Evolutionary conservation across 2,797 vertebrate species (phyloP), one percentile per base, ranked within the genome.

Genomic region (Melanotaenia pygmaea): DNA sequence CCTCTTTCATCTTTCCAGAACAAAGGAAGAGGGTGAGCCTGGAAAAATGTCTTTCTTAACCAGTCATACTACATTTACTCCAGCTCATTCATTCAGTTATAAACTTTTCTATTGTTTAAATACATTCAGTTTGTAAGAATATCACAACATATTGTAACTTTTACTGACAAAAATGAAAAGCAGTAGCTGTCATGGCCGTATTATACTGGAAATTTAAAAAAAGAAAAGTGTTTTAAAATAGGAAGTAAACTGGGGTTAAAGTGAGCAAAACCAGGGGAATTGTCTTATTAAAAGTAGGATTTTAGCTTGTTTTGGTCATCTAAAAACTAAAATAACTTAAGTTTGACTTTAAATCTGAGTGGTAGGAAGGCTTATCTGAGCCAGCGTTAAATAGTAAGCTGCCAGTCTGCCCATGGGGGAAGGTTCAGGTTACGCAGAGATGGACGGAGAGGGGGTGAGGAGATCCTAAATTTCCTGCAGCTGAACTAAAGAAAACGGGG

Each of bases 401-500:
- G 37, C 37, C 13, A 5, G 12, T 40, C 12, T 16, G 40, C 40
- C 40, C 10, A 51, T n/a, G 12, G 28, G 70, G 68, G 80, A 0
- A 16, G 56, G 85, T 75, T 91, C 88, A 81, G 76, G 84, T 91
- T 93, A 87, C 89, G 77, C 78, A 85, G 77, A 84, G 83, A 73
- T 80, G 73, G 77, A 54, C 10, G 18, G 14, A 13, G 45, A 34
- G 74, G 35, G 79, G 69, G 73, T 30, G 65, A 70, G 20, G 68
- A 82, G 64, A 82, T 79, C 65, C 50, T 32, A 47, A 53, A 70
- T 73, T 72, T 89, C 80, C 80, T 86, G 70, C 64, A 64, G 83
- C 70, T 77, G 77, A 77, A 79, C 82, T 62, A 30, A 40, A 69
- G 69, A 22, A 66, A 32, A 38, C 22, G 38, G 20, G 59, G 0